Base-by-base conservation (phyloP, 2,888 invertebrate genomes). In the Eulithis prunata region DNA sequence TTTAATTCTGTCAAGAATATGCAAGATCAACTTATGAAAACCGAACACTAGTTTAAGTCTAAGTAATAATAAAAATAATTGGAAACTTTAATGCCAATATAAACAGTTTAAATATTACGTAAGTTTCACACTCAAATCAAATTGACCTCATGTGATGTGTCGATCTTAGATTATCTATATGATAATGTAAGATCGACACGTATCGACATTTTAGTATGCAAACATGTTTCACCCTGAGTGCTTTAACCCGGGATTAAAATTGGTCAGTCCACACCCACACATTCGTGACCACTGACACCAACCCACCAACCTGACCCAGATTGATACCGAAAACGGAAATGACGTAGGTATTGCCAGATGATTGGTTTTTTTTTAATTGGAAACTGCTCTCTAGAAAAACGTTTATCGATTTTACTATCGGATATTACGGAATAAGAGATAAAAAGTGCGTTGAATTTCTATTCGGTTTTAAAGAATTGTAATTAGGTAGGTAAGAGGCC, bases 321-420 rank as follows among this genome's bases (percentile, higher is more conserved):
- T 72, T 56, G 70, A 71, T 70, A 73, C 52, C 57, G 38, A 54
- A 72, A 57, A 56, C 21, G 62, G 61, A 69, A 66, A 66, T 55
- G 54, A 67, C 57, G 55, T 51, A 45, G 51, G 58, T 43, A 64
- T 64, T 58, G 13, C 57, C 53, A 43, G 43, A 58, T 10, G 64
- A 64, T 49, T 54, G 28, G n/a, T 58, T 63, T 56, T 45, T 47
- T 47, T 46, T 47, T n/a, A 47, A 47, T 47, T 10, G 47, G 5
- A 5, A 47, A 13, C 7, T 47, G 47, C 47, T n/a, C 13, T 0
- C 47, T 13, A 13, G 13, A 7, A 2, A 14, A 14, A 6, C 14
- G 5, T n/a, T 13, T 5, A 47, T 32, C 32, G 32, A 32, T 32
- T 32, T 32, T 32, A 32, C 32, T 32, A 32, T 32, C 32, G 32